Base-by-base conservation (phyloP, 2,113 vertebrate species). In the Onychostruthus taczanowskii region DNA sequence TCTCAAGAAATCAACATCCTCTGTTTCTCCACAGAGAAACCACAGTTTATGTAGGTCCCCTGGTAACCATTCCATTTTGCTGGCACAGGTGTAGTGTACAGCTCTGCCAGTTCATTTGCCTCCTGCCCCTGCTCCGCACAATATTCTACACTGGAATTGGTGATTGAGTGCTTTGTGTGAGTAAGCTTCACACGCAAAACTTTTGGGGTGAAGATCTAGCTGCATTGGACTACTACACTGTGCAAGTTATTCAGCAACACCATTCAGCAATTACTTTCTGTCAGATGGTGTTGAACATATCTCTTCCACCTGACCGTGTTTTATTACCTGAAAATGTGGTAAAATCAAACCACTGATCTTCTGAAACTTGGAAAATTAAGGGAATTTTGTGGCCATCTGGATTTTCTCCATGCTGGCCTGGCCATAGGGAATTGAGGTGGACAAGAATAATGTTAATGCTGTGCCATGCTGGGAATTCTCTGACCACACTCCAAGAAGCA, bases 61-160 rank as follows among this genome's bases (percentile, higher is more conserved):
- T 5, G 2, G 13, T 50, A 37, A 62, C 50, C 10, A 53, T 55
- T 84, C 31, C 3, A 11, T 73, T 84, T 59, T 81, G 7, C 50
- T 74, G 13, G 35, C 64, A 37, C 11, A 49, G 37, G 12, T 55
- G 49, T 50, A 68, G 11, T 41, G 39, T 41, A 41, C 16, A 17
- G 6, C 35, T 81, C n/a, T 84, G n/a, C 47, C 11, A 3, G 26
- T 50, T 81, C 43, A 58, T 69, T 67, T 78, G 5, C 30, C 10
- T 67, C 23, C 16, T 5, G 4, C 3, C 24, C 10, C 37, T n/a
- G 8, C 19, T 23, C n/a, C 0, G 0, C 16, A 24, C 2, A 10
- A 7, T 47, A 84, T 46, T 56, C 46, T 11, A 39, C 10, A 27
- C 3, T 31, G n/a, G 35, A 23, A 39, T 6, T 52, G 20, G 17